A percentile compares a stretch with the other conserved stretches of the same genome.
Conservation (phyloP, 2,113 vertebrate species). For the Ameiurus melas region DNA sequence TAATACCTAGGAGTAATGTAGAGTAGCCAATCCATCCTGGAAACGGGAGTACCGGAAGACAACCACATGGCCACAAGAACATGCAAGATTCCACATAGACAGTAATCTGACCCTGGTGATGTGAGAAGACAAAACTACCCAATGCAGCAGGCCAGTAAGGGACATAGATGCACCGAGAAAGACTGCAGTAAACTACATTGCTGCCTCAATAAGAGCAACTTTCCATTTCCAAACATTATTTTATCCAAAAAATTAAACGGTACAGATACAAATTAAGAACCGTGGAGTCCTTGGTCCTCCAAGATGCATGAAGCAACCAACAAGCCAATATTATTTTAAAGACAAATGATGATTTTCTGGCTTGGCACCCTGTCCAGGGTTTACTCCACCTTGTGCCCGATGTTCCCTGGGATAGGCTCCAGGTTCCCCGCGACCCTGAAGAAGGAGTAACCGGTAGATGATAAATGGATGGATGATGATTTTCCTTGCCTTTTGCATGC, state of each 20-base stretch:
- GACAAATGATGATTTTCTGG: no score
- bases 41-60: background rate
- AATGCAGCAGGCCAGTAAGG: background rate
- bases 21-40: background rate
- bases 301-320: background rate
- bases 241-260: background rate
- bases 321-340: background rate
- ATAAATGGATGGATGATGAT: no score
- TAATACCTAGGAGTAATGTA: background rate
- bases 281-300: background rate
- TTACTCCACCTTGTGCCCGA: no score
- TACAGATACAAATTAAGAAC: background rate
- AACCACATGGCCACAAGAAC: background rate
- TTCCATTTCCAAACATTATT: background rate
- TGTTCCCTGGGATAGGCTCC: no score
- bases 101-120: constrained; percentile 7
- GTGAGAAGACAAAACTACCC: background rate
- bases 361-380: no score
- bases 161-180: background rate
- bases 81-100: background rate
- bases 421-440: no score
- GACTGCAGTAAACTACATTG: background rate
- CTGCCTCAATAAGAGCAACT: background rate
- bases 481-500: background rate
- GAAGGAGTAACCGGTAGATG: no score